Evolutionary conservation across 2,797 vertebrate genomes (phyloP).

Genomic region (Botia kubotai): DNA sequence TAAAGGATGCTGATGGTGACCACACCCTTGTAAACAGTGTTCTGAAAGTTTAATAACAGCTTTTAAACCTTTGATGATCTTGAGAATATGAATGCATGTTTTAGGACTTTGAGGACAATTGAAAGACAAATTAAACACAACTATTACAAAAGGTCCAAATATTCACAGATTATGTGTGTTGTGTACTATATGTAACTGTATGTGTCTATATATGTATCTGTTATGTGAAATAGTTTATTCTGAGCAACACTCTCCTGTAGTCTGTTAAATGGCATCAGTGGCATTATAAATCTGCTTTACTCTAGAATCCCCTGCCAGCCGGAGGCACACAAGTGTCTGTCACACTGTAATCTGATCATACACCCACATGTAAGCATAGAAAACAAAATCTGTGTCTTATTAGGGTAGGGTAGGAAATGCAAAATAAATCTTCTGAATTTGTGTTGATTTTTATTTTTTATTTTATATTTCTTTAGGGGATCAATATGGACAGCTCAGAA

Average conservation of each 20-base stretch:
- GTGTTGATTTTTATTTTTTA: background rate
- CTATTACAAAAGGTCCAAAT: no score
- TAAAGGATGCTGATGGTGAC: background rate
- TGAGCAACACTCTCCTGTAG: background rate
- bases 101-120: background rate
- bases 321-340: no score
- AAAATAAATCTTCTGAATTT: no score
- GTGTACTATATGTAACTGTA: no score
- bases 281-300: conserved; percentile 8
- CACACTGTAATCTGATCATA: no score
- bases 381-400: no score
- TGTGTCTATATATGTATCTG: no score
- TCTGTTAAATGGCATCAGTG: background rate
- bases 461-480: conserved; percentile 58
- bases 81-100: background rate
- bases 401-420: no score
- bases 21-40: background rate
- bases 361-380: no score
- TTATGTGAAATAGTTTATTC: no score
- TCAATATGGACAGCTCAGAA: conserved; percentile 59
- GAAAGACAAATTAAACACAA: no score
- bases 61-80: background rate
- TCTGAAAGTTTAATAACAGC: background rate
- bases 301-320: background rate
- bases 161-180: no score